Conservation (phyloP, 2,113 vertebrate genomes). For the Oncorhynchus nerka region DNA sequence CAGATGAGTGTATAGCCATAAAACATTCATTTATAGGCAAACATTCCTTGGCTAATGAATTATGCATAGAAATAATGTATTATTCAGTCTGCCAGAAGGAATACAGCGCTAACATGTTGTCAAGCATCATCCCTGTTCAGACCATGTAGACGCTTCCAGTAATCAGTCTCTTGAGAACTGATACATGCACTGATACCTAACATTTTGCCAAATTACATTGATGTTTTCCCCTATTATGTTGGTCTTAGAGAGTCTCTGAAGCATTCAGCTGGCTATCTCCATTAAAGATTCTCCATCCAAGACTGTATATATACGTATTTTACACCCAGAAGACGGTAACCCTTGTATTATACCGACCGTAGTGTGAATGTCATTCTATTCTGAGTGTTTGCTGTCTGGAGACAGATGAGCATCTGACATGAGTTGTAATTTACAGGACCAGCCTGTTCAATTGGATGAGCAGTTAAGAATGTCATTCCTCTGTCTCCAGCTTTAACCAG, state of each 20-base stretch:
- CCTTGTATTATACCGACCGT: too few relatives aligned
- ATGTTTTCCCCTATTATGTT: neutral
- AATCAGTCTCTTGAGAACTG: conserved; percentile 4
- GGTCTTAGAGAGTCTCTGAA: too few relatives aligned
- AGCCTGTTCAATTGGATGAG: conserved; percentile 27
- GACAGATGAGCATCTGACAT: conserved; percentile 31
- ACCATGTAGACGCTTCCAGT: neutral
- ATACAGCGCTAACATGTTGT: conserved; percentile 12
- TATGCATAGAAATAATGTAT: conserved; percentile 50
- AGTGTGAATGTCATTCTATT: too few relatives aligned
- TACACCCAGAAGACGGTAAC: too few relatives aligned
- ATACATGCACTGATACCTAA: neutral
- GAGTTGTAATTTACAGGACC: conserved; percentile 32
- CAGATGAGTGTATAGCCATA: neutral
- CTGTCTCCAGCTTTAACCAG: conserved; percentile 31
- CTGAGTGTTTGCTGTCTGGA: too few relatives aligned
- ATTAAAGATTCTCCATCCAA: too few relatives aligned
- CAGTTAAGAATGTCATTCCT: conserved; percentile 43
- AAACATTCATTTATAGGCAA: conserved; percentile 22
- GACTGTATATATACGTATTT: too few relatives aligned
- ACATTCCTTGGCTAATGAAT: conserved; percentile 46
- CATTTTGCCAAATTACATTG: neutral
- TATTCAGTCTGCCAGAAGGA: conserved; percentile 56
- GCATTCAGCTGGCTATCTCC: too few relatives aligned
- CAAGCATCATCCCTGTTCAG: conserved; percentile 19